phyloP scores from a whole-genome alignment of 2,797 vertebrate species.

The Lophius americanus region DNA sequence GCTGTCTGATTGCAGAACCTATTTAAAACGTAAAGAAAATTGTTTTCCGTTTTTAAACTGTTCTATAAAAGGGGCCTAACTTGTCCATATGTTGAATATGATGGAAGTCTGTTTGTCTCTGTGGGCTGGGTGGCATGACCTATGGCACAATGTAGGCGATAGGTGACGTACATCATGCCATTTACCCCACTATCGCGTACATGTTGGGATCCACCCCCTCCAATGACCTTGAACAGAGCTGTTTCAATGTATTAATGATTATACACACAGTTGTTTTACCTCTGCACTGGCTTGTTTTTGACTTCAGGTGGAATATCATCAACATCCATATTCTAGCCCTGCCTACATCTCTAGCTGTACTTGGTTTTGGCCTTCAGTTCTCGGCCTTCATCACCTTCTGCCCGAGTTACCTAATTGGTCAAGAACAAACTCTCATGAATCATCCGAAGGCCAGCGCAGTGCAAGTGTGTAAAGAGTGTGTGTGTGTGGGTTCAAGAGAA shows the following conservation, averaged over 20 bases:
- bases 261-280: conserved; percentile 15
- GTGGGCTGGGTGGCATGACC: no score
- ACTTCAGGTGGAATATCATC: conserved; percentile 20
- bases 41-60: no score
- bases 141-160: no score
- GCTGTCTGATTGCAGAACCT: no score
- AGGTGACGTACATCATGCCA: no score
- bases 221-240: no score
- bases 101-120: no score
- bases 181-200: no score
- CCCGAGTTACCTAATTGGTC: conserved; percentile 11
- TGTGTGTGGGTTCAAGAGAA: neutral
- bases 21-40: no score
- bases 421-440: conserved; percentile 14
- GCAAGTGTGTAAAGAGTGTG: conserved; percentile 2
- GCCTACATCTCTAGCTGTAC: neutral
- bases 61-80: no score
- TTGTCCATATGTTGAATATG: no score
- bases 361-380: neutral
- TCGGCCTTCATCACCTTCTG: neutral
- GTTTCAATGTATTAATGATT: neutral
- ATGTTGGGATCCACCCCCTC: no score
- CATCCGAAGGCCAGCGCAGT: conserved; percentile 27
- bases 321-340: neutral
- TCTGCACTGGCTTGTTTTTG: neutral